Base-by-base conservation (phyloP, 2,113 vertebrate genomes). In the Agelaius tricolor region DNA sequence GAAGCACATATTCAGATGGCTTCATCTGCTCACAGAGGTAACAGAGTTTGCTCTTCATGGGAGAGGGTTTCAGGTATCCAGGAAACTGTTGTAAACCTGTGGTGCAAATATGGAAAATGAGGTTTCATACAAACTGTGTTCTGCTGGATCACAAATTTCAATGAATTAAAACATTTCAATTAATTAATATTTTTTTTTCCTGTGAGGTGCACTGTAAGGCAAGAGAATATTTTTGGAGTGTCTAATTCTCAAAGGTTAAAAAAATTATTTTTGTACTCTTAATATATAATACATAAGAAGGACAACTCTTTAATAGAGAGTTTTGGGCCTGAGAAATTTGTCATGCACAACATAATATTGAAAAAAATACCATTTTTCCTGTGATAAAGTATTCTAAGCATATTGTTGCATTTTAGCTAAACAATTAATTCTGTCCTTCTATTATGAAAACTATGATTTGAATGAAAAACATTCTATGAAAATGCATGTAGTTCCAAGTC, bases 371-470 rank as follows among this genome's bases (percentile, higher is more conserved):
- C 2, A 15, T 63, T 8, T 88, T 74, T 85, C 21, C 63, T 65
- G 27, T 31, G 31, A 85, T 91, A 55, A 63, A 87, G 57, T 83
- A 84, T 39, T 90, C 66, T 94, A 46, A 95, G 85, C 47, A 35
- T 61, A 76, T 85, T 91, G n/a, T 59, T 96, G 72, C 33, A 77
- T 95, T 91, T 94, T 89, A 93, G 46, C 93, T 94, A 87, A 90
- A 87, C 94, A 96, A 94, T 92, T 92, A 96, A 81, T 69, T 95
- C 89, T 97, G 39, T 82, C 96, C 63, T 95, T n/a, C 62, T 95
- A 23, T 89, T 97, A 83, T 31, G 33, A 82, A 83, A 87, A 90
- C 49, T 87, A 33, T 51, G 12, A 88, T 92, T 41, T 4, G 41
- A 80, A 39, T 90, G 55, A 80, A 97, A 96, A 96, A 74, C 52